Evolutionary conservation across 2,888 invertebrate species (phyloP).

Genomic region (Odiellus spinosus): DNA sequence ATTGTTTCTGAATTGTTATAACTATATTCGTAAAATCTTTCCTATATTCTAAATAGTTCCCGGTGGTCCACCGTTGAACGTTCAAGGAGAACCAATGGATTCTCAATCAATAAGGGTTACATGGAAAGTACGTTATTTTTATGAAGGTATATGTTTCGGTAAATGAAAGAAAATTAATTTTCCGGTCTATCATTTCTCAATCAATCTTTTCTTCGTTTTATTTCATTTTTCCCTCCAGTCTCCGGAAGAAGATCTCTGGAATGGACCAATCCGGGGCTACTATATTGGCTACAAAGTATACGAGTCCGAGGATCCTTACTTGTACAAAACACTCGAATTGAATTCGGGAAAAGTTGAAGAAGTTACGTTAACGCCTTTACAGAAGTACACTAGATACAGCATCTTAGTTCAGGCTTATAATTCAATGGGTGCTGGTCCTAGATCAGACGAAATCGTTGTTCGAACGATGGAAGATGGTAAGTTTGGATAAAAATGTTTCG

Average conservation of each 20-base stretch:
- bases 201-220: too few species aligned
- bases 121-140: slow-evolving; percentile 14
- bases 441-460: slow-evolving; percentile 26
- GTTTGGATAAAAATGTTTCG: not conserved
- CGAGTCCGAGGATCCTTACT: slow-evolving; percentile 28
- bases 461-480: slow-evolving; percentile 27
- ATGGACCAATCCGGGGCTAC: slow-evolving; percentile 20
- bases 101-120: slow-evolving; percentile 17
- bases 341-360: slow-evolving; percentile 13
- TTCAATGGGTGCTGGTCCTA: slow-evolving; percentile 29
- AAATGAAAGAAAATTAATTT: not conserved
- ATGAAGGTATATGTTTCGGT: not conserved
- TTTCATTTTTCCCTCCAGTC: slow-evolving; percentile 29
- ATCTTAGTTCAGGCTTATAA: slow-evolving; percentile 31
- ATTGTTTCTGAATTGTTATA: too few species aligned
- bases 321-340: slow-evolving; percentile 25
- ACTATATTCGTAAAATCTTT: too few species aligned
- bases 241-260: slow-evolving; percentile 38
- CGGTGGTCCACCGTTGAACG: slow-evolving; percentile 16
- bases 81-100: slow-evolving; percentile 17
- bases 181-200: too few species aligned
- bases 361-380: slow-evolving; percentile 24
- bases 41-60: too few species aligned
- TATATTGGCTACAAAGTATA: slow-evolving; percentile 24
- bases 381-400: slow-evolving; percentile 30